A percentile compares a stretch with the other conserved stretches of the same genome.
These are phyloP conservation scores for Molorchus minor DNA, from an alignment of 2,888 invertebrate species.

Conservation along the genomic window DNA sequence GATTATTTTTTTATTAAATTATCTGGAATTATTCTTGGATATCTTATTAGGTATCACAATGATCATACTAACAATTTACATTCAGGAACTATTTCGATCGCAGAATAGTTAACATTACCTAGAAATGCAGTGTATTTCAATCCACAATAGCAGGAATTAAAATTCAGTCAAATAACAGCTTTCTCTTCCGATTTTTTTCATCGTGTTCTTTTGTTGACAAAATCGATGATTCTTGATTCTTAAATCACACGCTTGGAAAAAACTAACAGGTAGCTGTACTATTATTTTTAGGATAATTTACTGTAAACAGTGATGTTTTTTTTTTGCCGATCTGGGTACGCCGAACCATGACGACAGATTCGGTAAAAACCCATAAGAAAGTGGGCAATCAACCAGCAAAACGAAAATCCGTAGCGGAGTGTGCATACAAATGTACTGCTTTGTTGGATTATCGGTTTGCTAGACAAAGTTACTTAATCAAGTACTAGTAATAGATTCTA, in stretches of 20 bases:
- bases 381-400: constrained; percentile 3
- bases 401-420: neutral
- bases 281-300: constrained; percentile 14
- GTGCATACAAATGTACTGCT: constrained; percentile 15
- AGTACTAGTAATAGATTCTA: no score
- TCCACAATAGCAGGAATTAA: neutral
- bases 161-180: constrained; percentile 8
- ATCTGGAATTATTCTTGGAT: no score
- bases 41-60: no score
- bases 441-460: no score
- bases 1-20: no score
- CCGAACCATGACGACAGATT: constrained; percentile 12
- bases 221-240: constrained; percentile 9
- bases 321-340: constrained; percentile 11
- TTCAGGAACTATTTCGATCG: no score
- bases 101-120: no score
- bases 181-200: constrained; percentile 8
- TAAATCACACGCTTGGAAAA: neutral
- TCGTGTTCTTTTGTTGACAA: neutral
- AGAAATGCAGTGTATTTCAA: no score
- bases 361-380: constrained; percentile 26
- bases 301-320: constrained; percentile 12
- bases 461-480: no score
- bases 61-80: no score
- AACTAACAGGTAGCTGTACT: constrained; percentile 5